phyloP scores from a whole-genome alignment of 1,140 invertebrate species.

The Cydia strobilella region DNA sequence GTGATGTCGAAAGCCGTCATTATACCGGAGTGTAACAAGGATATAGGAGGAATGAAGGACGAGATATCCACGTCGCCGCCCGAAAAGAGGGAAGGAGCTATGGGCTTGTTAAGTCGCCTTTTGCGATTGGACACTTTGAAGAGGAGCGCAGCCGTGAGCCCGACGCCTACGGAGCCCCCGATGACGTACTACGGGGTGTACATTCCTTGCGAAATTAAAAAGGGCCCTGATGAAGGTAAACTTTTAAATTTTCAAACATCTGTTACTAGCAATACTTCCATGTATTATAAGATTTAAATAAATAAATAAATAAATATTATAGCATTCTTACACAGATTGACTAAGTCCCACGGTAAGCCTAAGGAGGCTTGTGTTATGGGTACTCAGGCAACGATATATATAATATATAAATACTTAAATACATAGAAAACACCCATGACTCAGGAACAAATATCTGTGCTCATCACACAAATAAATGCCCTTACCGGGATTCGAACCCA shows the following conservation, averaged over 20 bases:
- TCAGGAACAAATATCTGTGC: no score
- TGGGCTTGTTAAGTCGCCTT: slow-evolving; percentile 66
- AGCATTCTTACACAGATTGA: no score
- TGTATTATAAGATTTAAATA: no score
- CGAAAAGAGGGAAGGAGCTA: slow-evolving; percentile 69
- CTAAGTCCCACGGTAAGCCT: no score
- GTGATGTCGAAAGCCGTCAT: slow-evolving; percentile 73
- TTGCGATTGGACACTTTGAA: slow-evolving; percentile 63
- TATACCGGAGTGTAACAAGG: slow-evolving; percentile 69
- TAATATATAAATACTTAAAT: no score
- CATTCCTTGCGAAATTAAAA: slow-evolving; percentile 78
- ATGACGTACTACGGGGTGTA: slow-evolving; percentile 76
- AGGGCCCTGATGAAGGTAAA: slow-evolving; percentile 76
- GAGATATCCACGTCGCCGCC: slow-evolving; percentile 64
- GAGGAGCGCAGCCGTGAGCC: slow-evolving; percentile 54
- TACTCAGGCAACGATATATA: no score
- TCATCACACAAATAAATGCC: no score
- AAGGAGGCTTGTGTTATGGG: no score
- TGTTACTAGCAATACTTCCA: not conserved
- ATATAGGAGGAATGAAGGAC: slow-evolving; percentile 65
- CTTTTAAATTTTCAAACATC: not conserved
- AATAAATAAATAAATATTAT: no score
- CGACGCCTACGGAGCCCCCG: slow-evolving; percentile 57
- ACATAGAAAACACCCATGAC: no score
- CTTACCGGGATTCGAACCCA: no score